These are phyloP conservation scores for Oncorhynchus gorbuscha DNA, from an alignment of 2,113 vertebrate genomes.

Conservation along the genomic window DNA sequence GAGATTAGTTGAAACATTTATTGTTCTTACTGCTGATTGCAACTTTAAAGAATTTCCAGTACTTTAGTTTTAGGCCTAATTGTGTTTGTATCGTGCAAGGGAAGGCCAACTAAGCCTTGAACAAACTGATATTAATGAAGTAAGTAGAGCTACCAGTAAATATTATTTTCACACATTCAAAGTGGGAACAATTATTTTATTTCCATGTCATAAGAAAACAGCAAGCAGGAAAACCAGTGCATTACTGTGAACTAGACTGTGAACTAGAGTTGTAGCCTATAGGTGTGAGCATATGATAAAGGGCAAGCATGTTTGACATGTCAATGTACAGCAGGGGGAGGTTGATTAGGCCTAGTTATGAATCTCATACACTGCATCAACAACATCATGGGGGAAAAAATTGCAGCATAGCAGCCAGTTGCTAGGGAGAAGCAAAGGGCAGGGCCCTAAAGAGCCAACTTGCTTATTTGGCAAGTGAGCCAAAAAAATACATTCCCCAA, in stretches of 20 bases:
- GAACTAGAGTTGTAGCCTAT: too few relatives aligned
- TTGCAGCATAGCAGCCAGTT: slow-evolving; percentile 69
- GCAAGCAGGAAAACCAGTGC: too few relatives aligned
- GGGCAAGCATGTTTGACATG: too few relatives aligned
- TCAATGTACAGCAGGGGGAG: too few relatives aligned
- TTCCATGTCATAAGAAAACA: not conserved
- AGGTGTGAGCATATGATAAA: too few relatives aligned
- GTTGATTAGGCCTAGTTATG: not conserved
- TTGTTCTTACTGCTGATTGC: too few relatives aligned
- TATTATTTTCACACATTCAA: not conserved
- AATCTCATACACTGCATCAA: slow-evolving; percentile 28
- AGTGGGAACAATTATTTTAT: not conserved
- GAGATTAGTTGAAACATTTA: too few relatives aligned
- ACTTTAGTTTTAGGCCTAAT: too few relatives aligned
- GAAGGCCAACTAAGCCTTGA: too few relatives aligned
- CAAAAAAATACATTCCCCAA: slow-evolving; percentile 74
- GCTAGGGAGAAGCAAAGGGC: slow-evolving; percentile 77
- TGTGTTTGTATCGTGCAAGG: too few relatives aligned
- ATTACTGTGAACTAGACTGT: too few relatives aligned
- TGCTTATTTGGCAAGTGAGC: slow-evolving; percentile 77
- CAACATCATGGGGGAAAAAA: slow-evolving; percentile 53
- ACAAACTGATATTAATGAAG: not conserved
- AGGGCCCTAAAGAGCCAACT: slow-evolving; percentile 68
- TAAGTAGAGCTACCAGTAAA: not conserved
- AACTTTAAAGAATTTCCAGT: too few relatives aligned